Evolutionary conservation across 2,113 vertebrate genomes (phyloP).

Genomic region (Lagenorhynchus albirostris): DNA sequence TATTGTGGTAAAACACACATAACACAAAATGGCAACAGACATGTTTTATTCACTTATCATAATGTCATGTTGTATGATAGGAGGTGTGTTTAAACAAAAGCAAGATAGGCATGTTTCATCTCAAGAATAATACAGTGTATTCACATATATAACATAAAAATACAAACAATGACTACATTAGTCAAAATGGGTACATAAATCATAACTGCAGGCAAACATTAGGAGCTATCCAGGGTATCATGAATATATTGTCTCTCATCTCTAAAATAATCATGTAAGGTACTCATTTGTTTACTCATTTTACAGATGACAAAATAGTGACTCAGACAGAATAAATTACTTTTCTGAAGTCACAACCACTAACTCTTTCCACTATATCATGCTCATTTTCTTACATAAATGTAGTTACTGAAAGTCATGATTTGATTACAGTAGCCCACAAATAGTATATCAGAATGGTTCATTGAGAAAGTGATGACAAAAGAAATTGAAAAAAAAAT

Average conservation of each 20-base stretch:
- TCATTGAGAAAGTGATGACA: neutral
- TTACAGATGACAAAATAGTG: neutral
- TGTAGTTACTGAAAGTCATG: neutral
- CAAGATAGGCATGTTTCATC: neutral
- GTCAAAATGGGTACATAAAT: neutral
- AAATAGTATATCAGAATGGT: neutral
- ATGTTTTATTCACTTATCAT: neutral
- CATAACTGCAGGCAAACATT: neutral
- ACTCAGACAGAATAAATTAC: neutral
- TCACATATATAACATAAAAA: neutral
- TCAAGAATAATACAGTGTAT: neutral
- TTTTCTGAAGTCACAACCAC: neutral
- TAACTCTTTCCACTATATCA: neutral
- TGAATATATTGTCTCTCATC: neutral
- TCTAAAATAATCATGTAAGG: neutral
- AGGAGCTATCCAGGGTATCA: neutral
- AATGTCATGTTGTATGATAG: fast-evolving
- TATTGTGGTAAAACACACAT: neutral
- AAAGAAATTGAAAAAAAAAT: neutral
- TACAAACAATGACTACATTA: neutral
- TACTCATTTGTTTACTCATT: neutral
- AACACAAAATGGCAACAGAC: neutral
- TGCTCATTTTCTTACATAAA: neutral
- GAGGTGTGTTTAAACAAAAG: neutral
- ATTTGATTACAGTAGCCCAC: neutral